Conservation (phyloP, 2,797 vertebrate genomes). For the Danio choprae region DNA sequence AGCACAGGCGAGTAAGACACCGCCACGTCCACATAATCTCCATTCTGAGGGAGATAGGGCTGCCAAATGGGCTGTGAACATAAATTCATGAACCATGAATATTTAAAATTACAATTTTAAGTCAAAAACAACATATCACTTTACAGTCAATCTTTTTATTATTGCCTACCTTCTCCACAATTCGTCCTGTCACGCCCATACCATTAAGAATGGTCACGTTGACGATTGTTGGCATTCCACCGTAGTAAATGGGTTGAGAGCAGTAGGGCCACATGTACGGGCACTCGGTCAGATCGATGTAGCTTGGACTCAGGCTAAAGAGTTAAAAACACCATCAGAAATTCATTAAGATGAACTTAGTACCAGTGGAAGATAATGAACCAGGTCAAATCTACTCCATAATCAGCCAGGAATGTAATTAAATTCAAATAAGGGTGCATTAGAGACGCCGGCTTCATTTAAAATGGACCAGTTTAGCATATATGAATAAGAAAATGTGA, state of each 20-base stretch:
- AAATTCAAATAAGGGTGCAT: neutral
- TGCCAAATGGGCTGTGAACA: constrained; percentile 94
- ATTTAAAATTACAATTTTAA: neutral
- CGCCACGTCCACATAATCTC: constrained; percentile 95
- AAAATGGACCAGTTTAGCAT: constrained; percentile 1
- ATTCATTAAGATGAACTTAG: constrained; percentile 7
- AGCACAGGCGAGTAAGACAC: constrained; percentile 93
- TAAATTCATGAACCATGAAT: neutral
- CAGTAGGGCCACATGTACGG: constrained; percentile 99
- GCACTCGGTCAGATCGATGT: constrained; percentile 95
- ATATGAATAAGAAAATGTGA: constrained; percentile 3
- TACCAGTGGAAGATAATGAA: constrained; percentile 23
- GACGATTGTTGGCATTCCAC: constrained; percentile 97
- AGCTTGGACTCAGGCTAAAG: constrained; percentile 93
- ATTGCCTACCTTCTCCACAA: constrained; percentile 91
- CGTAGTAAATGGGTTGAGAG: constrained; percentile 98
- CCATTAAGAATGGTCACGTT: constrained; percentile 98
- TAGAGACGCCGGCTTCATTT: neutral
- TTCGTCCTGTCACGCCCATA: constrained; percentile 96
- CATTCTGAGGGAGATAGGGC: constrained; percentile 96
- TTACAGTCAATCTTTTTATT: neutral
- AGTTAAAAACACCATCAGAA: constrained; percentile 31
- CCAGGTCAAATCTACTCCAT: neutral
- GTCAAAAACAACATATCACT: neutral
- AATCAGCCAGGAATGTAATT: constrained; percentile 16